Conservation (phyloP, 2,113 vertebrate species). For the Mungos mungo region DNA sequence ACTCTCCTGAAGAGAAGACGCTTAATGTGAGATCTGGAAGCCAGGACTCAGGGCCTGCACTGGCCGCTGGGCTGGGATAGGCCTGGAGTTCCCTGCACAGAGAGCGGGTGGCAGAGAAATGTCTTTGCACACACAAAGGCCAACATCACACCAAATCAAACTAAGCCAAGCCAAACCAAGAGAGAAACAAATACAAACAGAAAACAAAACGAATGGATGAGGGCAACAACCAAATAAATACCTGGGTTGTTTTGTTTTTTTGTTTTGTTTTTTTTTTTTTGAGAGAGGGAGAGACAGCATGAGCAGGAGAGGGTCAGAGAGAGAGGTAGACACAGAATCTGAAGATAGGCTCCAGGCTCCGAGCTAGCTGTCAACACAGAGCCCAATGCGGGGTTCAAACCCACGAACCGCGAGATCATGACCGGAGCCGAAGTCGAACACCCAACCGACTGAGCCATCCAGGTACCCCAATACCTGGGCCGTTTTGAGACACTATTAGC, state of each 20-base stretch:
- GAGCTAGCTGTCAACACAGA: too few relatives aligned
- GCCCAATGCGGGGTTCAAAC: too few relatives aligned
- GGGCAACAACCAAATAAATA: neutral
- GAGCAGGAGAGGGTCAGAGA: too few relatives aligned
- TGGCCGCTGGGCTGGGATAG: constrained; percentile 53
- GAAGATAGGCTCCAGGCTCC: too few relatives aligned
- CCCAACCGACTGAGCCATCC: too few relatives aligned
- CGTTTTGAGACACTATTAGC: neutral
- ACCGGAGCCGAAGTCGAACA: too few relatives aligned
- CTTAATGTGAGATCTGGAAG: constrained; percentile 40
- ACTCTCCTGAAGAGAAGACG: constrained; percentile 63
- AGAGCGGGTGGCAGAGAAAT: neutral
- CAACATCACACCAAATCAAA: neutral
- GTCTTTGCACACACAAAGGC: neutral
- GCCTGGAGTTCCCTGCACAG: constrained; percentile 32
- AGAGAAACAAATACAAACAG: neutral
- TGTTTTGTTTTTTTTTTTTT: too few relatives aligned
- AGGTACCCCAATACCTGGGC: neutral
- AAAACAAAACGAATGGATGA: neutral
- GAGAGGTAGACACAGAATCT: too few relatives aligned
- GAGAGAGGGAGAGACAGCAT: too few relatives aligned
- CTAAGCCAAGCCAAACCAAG: neutral
- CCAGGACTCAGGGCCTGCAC: neutral
- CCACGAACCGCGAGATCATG: too few relatives aligned
- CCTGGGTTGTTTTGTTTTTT: neutral